phyloP scores from a whole-genome alignment of 1,140 invertebrate genomes.

The Rhynchophorus ferrugineus region DNA sequence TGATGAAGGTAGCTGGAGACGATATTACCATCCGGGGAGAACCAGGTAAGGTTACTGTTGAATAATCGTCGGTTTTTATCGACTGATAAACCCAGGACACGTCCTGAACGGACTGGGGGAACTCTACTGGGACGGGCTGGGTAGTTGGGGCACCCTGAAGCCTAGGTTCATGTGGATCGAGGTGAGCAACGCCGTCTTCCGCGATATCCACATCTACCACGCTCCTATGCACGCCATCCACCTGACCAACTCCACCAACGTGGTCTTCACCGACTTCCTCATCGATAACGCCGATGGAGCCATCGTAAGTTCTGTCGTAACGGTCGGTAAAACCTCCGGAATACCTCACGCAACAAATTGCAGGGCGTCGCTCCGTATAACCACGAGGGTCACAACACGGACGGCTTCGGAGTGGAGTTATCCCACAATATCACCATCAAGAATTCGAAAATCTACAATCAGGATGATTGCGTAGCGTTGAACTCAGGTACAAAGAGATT shows the following conservation, averaged over 20 bases:
- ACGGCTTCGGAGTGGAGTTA: conserved; percentile 10
- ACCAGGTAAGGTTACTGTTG: background rate
- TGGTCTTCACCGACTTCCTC: conserved; percentile 1
- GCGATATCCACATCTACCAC: conserved; percentile 1
- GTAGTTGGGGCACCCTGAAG: conserved; percentile 11
- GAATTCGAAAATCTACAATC: conserved; percentile 11
- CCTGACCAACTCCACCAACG: conserved; percentile 12
- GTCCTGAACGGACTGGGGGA: conserved; percentile 11
- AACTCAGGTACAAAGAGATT: conserved; percentile 8
- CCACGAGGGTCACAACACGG: conserved; percentile 16
- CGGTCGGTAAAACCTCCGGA: no score
- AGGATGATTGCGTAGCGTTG: conserved; percentile 16
- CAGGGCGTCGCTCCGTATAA: conserved; percentile 7
- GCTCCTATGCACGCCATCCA: conserved; percentile 10
- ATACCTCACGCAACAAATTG: no score
- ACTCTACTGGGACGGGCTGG: conserved; percentile 12
- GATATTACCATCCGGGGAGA: conserved; percentile 9
- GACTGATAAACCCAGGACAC: conserved; percentile 3
- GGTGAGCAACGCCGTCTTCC: conserved; percentile 1
- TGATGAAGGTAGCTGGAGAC: conserved; percentile 12
- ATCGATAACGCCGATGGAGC: conserved; percentile 12
- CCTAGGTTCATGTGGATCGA: conserved; percentile 8
- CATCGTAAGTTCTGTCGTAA: conserved; percentile 7
- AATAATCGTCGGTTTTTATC: no score
- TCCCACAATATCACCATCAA: conserved; percentile 10